Evolutionary conservation across 2,888 invertebrate genomes (phyloP), one percentile per base, ranked within the genome.

Genomic region (Silvanus unidentatus): DNA sequence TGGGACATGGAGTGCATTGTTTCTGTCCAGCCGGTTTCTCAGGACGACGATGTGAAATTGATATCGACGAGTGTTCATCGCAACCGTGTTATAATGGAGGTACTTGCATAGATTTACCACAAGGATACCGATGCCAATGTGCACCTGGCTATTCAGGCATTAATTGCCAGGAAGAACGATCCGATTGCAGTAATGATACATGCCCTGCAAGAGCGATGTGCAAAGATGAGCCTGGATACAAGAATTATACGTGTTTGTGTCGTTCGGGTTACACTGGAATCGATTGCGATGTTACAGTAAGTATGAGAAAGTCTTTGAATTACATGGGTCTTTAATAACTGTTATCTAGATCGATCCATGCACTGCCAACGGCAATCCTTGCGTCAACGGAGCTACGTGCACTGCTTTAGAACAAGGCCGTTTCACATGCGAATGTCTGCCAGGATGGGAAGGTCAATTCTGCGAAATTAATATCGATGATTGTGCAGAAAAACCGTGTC

Each of bases 171-270:
- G 90, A 93, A 66, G 93, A 95, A 70, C 80, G 85, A 59, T 86
- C 88, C 11, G 93, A 96, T 60, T 96, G 94, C 65, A 77, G 77
- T 55, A 88, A 86, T 64, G 88, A 90, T 50, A 91, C 96, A 0
- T 98, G 98, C 60, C 92, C 93, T 1, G 95, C 94, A 65, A 78
- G 94, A 62, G 96, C 96, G 2, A 94, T 95, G 90, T 98, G 98
- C 71, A 95, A 96, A 73, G 93, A 97, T 69, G 90, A 87, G 71
- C 94, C 88, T 13, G 92, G 88, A 47, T 82, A 80, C 57, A 89
- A 88, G 59, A 94, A 94, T 64, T 87, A 83, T 62, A 92, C 93
- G 1, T 98, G 98, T 65, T 76, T 97, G 8, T 98, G 98, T 66
- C 78, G 94, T 64, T 86, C 91, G 50, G 97, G 97, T 41, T 98